Percentiles rank a stretch among this genome's conserved stretches.
These are phyloP conservation scores for Pelodytes ibericus DNA, from an alignment of 2,797 vertebrate species.

Conservation along the genomic window DNA sequence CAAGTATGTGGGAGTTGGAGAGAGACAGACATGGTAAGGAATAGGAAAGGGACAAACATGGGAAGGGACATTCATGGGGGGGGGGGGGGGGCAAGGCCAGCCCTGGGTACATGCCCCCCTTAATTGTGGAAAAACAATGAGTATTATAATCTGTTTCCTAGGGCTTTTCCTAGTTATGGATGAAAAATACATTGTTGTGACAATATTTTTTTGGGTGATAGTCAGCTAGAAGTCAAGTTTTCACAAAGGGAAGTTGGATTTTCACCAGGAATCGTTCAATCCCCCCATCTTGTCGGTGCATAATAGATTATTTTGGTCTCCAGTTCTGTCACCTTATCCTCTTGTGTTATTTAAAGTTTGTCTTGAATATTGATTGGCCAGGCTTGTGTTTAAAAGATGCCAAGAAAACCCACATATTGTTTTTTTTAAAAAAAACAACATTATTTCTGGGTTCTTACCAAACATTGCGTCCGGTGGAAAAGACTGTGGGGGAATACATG, in stretches of 20 bases:
- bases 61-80: no score
- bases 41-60: no score
- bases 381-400: background rate
- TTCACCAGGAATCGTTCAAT: background rate
- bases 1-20: no score
- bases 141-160: no score
- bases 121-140: no score
- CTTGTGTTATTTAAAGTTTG: background rate
- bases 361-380: conserved; percentile 1
- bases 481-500: background rate
- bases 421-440: conserved; percentile 4
- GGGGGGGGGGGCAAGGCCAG: no score
- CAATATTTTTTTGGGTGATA: background rate
- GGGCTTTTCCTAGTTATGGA: no score
- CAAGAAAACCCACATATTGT: conserved; percentile 9
- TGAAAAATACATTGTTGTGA: background rate
- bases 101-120: no score
- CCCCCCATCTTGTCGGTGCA: background rate
- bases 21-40: no score
- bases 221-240: background rate
- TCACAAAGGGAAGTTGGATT: background rate
- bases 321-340: conserved; percentile 1
- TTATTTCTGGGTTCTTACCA: background rate
- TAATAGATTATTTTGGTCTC: conserved; percentile 24
- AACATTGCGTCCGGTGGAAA: background rate